Conservation (phyloP, 2,888 invertebrate genomes). For the Timandra comae region DNA sequence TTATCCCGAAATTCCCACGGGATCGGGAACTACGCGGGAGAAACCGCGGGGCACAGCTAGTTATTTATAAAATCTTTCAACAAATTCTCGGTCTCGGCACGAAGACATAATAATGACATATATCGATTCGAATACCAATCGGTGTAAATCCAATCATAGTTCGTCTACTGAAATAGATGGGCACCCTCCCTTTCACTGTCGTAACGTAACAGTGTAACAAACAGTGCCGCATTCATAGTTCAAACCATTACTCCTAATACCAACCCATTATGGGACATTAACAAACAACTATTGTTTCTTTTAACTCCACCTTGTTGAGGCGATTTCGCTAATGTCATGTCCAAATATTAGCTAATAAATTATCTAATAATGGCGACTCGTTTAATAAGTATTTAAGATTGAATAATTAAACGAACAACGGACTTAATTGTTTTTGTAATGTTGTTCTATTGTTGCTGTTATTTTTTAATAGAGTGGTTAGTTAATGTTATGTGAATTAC, state of each 20-base stretch:
- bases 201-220: no score
- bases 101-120: no score
- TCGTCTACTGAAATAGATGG: constrained; percentile 63
- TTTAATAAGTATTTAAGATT: constrained; percentile 7
- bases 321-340: constrained; percentile 11
- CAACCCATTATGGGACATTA: constrained; percentile 21
- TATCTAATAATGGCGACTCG: constrained; percentile 5
- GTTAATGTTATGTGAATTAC: no score
- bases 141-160: constrained; percentile 35
- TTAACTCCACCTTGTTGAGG: constrained; percentile 16
- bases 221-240: constrained; percentile 52
- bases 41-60: no score
- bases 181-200: constrained; percentile 72
- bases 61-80: no score
- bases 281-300: constrained; percentile 25
- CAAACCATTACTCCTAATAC: constrained; percentile 26
- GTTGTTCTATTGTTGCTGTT: no score
- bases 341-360: constrained; percentile 12
- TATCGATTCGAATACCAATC: neutral
- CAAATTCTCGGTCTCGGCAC: no score
- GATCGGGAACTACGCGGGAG: no score
- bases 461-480: no score
- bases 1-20: neutral
- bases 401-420: no score
- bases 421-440: no score